Base-by-base conservation (phyloP, 2,113 vertebrate genomes). In the Isichthys henryi region DNA sequence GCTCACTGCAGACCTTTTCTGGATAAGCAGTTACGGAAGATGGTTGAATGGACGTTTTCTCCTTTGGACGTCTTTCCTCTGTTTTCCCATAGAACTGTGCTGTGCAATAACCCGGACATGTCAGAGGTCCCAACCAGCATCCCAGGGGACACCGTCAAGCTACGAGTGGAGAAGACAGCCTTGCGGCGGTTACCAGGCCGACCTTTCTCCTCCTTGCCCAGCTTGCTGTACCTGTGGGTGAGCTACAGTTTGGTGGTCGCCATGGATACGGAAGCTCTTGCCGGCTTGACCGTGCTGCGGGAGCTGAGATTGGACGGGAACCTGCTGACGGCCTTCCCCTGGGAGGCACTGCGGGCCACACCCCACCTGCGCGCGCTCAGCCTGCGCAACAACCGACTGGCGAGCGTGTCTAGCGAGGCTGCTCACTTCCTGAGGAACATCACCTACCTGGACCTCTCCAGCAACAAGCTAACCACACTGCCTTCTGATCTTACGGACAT, bases 221-320 rank as follows among this genome's bases (percentile, higher is more conserved):
- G 97, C 87, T 95, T 99, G 70, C 96, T 91, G 21, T 98, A 96
- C 92, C 93, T 99, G 91, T 99, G 98, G 97, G 89, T 98, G 43
- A 96, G 96, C 48, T 99, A 97, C 92, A 97, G 97, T 93, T 94
- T 95, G 3, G 93, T 99, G 88, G 94, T 93, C 21, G 95, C 93
- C 58, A 88, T 99, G 19, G 97, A 98, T 70, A 92, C 95, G 53
- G 96, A 97, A 93, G 97, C 97, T 91, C 98, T 99, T 77, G 97
- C 98, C 88, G 98, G 98, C 92, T 94, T 99, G 35, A 97, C 95
- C 88, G 95, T 93, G 17, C 93, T 99, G 53, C 96, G 97, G 1
- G 98, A 99, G 92, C 86, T 99, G 74, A 96, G 97, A n/a, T 92
- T 99, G 88, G 97, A 97, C 85, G 98, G 98, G 46, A 98, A 99